Conservation (phyloP, 2,113 vertebrate genomes). For the Isurus oxyrinchus region DNA sequence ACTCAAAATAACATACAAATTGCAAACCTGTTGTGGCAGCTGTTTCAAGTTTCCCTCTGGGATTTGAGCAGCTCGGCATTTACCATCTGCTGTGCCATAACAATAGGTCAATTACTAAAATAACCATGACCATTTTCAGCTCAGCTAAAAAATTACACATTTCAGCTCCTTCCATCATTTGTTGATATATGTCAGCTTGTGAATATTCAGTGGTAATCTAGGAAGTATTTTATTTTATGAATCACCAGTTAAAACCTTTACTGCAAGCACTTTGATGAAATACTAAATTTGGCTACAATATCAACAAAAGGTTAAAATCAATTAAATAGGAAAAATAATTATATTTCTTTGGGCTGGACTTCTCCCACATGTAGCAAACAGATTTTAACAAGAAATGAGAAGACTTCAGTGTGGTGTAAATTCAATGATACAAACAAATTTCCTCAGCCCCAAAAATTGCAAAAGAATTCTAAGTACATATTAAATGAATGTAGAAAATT, state of each 20-base stretch:
- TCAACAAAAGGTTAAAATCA: constrained; percentile 41
- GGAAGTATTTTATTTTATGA: background rate
- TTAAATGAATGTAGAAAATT: background rate
- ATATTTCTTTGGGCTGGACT: constrained; percentile 44
- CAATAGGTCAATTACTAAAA: background rate
- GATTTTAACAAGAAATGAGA: constrained; percentile 42
- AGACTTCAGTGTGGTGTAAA: background rate
- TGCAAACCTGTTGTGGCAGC: too few relatives aligned
- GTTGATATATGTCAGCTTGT: background rate
- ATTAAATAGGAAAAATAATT: constrained; percentile 44
- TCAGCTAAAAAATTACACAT: background rate
- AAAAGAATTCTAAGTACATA: background rate
- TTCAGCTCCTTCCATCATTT: background rate
- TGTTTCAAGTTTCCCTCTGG: too few relatives aligned
- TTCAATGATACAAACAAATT: background rate
- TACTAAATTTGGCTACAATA: constrained; percentile 21
- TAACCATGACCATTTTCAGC: background rate
- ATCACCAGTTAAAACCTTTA: background rate
- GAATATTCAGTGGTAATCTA: background rate
- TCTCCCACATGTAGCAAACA: constrained; percentile 49
- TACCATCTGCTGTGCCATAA: too few relatives aligned
- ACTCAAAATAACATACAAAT: too few relatives aligned
- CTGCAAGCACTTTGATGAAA: background rate
- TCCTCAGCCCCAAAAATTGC: background rate
- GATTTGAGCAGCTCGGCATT: too few relatives aligned